These are phyloP conservation scores for Cheumatopsyche charites DNA, from an alignment of 1,140 invertebrate genomes.

Conservation along the genomic window DNA sequence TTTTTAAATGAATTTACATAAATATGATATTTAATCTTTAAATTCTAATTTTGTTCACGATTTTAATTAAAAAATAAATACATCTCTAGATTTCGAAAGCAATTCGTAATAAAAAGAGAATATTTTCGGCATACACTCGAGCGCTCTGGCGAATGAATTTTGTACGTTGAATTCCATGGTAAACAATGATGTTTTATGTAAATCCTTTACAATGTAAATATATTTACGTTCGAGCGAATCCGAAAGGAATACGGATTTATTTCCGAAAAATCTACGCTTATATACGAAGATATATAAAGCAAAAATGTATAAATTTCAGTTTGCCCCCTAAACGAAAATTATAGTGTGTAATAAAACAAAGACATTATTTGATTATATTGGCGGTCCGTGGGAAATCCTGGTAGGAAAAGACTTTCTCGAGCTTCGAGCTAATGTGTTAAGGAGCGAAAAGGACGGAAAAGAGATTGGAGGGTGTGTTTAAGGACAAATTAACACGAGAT, in stretches of 20 bases:
- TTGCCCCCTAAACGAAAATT: background rate
- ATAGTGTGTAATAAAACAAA: background rate
- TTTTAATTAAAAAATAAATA: too few species aligned
- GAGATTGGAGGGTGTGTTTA: background rate
- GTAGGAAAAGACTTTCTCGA: too few species aligned
- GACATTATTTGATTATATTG: too few species aligned
- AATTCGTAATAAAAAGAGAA: too few species aligned
- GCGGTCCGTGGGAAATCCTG: too few species aligned
- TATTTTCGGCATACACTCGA: background rate
- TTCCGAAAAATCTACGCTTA: background rate
- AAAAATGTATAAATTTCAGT: background rate
- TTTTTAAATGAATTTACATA: too few species aligned
- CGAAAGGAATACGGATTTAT: conserved; percentile 19
- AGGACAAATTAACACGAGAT: conserved; percentile 12
- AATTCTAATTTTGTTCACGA: too few species aligned
- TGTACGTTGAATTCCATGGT: conserved; percentile 6
- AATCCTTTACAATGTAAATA: conserved; percentile 10
- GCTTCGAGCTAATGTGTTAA: too few species aligned
- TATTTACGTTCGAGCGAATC: conserved; percentile 17
- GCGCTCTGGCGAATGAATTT: background rate
- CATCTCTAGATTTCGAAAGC: too few species aligned
- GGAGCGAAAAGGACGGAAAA: background rate
- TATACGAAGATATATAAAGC: background rate
- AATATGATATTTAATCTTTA: too few species aligned
- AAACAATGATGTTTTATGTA: conserved; percentile 22